A percentile compares a stretch with the other conserved stretches of the same genome.
These are phyloP conservation scores for Pluvialis apricaria DNA, from an alignment of 2,113 vertebrate species.

Conservation along the genomic window DNA sequence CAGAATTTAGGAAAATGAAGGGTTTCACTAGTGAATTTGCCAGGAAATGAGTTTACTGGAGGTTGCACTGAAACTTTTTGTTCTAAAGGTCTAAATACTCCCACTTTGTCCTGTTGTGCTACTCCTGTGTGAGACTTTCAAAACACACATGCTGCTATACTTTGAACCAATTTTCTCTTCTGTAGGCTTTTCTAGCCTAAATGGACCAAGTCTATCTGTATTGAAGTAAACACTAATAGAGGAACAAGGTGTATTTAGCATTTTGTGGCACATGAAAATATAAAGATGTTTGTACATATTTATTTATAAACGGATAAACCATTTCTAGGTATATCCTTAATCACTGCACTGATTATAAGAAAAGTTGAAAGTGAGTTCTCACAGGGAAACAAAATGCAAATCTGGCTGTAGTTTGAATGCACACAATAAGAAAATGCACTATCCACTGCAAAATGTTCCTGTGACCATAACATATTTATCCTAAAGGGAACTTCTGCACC, in stretches of 20 bases:
- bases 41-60: not conserved
- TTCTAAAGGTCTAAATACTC: not conserved
- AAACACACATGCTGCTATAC: rapidly evolving
- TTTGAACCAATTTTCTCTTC: not conserved
- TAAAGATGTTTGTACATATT: not conserved
- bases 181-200: not conserved
- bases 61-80: not conserved
- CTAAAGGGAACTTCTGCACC: not conserved
- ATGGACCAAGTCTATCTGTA: not conserved
- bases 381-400: not conserved
- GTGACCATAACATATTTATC: not conserved
- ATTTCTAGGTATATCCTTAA: not conserved
- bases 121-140: not conserved
- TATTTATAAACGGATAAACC: not conserved
- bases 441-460: not conserved
- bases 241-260: not conserved
- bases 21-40: not conserved
- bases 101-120: not conserved
- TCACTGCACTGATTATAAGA: not conserved
- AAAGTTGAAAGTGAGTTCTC: not conserved
- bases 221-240: not conserved
- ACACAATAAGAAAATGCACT: not conserved
- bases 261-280: not conserved
- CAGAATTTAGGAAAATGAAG: not conserved
- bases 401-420: not conserved